Percentiles rank a stretch among this genome's conserved stretches.
Evolutionary conservation across 2,113 vertebrate species (phyloP).

Genomic region (Neodon shergylaensis): DNA sequence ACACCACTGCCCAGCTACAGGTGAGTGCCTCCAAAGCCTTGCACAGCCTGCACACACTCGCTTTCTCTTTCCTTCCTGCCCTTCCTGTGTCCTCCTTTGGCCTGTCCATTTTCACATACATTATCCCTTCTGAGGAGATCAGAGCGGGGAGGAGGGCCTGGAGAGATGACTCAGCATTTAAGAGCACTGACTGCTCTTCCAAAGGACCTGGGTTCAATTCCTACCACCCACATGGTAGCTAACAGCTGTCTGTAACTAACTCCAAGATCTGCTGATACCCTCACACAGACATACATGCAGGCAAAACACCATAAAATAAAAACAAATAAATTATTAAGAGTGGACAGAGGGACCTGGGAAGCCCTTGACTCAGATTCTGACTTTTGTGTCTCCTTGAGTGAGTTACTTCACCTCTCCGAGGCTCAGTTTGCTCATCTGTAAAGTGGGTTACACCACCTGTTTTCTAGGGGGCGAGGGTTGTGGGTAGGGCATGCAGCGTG

Average conservation of each 20-base stretch:
- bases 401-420: neutral
- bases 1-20: neutral
- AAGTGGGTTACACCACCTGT: neutral
- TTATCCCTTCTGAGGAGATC: neutral
- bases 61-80: neutral
- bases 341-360: neutral
- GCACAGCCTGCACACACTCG: neutral
- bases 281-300: too few relatives aligned
- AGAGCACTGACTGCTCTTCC: too few relatives aligned
- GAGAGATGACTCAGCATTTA: too few relatives aligned
- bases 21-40: neutral
- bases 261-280: too few relatives aligned
- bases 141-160: too few relatives aligned
- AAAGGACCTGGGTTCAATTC: too few relatives aligned
- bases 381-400: neutral
- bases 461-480: neutral
- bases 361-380: neutral
- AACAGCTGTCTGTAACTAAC: too few relatives aligned
- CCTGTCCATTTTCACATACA: neutral
- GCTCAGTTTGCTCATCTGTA: conserved; percentile 14
- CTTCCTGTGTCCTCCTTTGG: neutral
- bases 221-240: too few relatives aligned
- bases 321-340: too few relatives aligned
- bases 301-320: too few relatives aligned
- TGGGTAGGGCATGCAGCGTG: neutral